Conservation (phyloP, 2,113 vertebrate species). For the Ophthalmolycus amberensis region DNA sequence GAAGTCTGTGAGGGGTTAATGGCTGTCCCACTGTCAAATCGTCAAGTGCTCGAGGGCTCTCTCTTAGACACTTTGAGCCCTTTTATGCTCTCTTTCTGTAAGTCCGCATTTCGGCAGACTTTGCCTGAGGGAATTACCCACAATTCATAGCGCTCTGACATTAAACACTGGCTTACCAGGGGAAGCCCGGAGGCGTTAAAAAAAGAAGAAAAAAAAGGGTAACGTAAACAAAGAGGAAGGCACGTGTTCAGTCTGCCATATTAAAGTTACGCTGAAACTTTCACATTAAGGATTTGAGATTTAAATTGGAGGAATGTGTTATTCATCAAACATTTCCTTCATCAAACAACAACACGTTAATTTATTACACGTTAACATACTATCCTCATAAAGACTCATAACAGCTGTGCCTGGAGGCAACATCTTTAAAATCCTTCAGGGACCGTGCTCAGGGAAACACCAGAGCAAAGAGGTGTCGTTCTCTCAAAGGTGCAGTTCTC, state of each 20-base stretch:
- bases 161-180: neutral
- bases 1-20: neutral
- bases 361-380: neutral
- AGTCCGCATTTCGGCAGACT: neutral
- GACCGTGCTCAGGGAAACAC: neutral
- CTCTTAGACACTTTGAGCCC: neutral
- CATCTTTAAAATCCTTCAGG: conserved; percentile 14
- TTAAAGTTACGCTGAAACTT: neutral
- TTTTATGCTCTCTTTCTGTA: neutral
- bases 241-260: neutral
- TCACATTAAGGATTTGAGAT: neutral
- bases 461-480: neutral
- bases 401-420: neutral
- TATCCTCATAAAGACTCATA: neutral
- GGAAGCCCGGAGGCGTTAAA: neutral
- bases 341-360: neutral
- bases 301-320: neutral
- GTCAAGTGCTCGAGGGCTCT: neutral
- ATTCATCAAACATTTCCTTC: neutral
- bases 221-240: neutral
- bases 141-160: neutral
- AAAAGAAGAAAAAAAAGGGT: too few relatives aligned
- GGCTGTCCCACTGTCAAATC: neutral
- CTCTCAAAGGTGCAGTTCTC: conserved; percentile 50
- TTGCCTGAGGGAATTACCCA: neutral